Evolutionary conservation across 2,888 invertebrate species (phyloP), one percentile per base, ranked within the genome.

Genomic region (Galerucella pusilla): DNA sequence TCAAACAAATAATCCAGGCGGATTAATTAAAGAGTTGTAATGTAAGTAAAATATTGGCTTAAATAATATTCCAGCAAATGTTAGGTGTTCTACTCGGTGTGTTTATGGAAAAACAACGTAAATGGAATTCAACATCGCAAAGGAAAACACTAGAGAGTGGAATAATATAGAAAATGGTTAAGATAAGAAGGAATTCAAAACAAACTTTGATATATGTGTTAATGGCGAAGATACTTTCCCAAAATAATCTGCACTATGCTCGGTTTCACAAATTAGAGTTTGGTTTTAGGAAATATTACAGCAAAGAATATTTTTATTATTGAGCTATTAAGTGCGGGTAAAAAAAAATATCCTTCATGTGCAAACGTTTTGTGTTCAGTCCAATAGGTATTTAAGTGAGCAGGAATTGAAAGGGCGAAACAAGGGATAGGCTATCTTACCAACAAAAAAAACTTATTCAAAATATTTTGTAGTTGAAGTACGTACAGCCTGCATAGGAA

Each of bases 101-200:
- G 54, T 54, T 54, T n/a, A 54, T 54, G 54, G 14, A 54, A 54
- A n/a, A 54, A 54, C n/a, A 54, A 54, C 54, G 54, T 54, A 54
- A 54, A 54, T 54, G 54, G 3, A n/a, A 7, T 54, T 14, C 14
- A 54, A 54, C 54, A 54, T 54, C n/a, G 14, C 54, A n/a, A 54
- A 54, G n/a, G 54, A 54, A 54, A 54, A 54, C 54, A 54, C 12
- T 16, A 6, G 5, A 49, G 14, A 49, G 49, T 49, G 49, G 49
- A 49, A n/a, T 54, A n/a, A 54, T n/a, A 54, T n/a, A n/a, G 54
- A 49, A 14, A 3, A 14, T 14, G 54, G n/a, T n/a, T 54, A 16
- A 16, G 16, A 54, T 2, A 54, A 12, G 6, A 42, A 49, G 49
- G 14, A 49, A 49, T 14, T 49, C n/a, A 54, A 54, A 54, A 54